Base-by-base conservation (phyloP, 2,888 invertebrate species). In the Nomada ruficornis region DNA sequence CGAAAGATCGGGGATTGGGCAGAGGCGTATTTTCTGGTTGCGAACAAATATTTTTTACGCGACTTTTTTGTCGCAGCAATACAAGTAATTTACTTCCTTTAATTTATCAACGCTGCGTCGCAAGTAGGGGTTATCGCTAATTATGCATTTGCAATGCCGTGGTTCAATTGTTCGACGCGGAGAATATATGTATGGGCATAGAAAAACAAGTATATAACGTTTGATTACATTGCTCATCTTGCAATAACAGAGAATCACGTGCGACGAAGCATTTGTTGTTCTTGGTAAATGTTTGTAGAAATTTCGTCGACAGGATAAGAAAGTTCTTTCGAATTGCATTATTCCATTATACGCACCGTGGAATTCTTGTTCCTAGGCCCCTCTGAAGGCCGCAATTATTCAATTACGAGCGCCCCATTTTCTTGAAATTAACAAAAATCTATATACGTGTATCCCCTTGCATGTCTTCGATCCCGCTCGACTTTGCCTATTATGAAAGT, bases 41-140 rank as follows among this genome's bases (percentile, higher is more conserved):
- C 2, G 26, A n/a, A n/a, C 3, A 26, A n/a, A 9, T n/a, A 20
- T 9, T 52, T 36, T 13, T 20, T 52, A 2, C 26, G 20, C 29
- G 4, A 2, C 36, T 42, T 23, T 69, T 47, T 57, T 10, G 18
- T 47, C 20, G n/a, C 20, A 20, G 10, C 20, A 10, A 23, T 15
- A 18, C 18, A n/a, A 71, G 50, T 62, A 36, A 71, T 71, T 71
- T 71, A 71, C 70, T 60, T 71, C 60, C 70, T 71, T 60, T 71
- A 47, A 29, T 70, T 70, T 44, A 64, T 65, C 65, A 7, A 44
- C 75, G 23, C 23, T 18, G 54, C 18, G 15, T 36, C 29, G 44
- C 50, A 26, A 47, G 20, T 13, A 36, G 23, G 20, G 50, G 70
- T 52, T 71, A 71, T 71, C 70, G 50, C 15, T 20, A 71, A 71